Base-by-base conservation (phyloP, 2,888 invertebrate genomes). In the Phasia obesa region DNA sequence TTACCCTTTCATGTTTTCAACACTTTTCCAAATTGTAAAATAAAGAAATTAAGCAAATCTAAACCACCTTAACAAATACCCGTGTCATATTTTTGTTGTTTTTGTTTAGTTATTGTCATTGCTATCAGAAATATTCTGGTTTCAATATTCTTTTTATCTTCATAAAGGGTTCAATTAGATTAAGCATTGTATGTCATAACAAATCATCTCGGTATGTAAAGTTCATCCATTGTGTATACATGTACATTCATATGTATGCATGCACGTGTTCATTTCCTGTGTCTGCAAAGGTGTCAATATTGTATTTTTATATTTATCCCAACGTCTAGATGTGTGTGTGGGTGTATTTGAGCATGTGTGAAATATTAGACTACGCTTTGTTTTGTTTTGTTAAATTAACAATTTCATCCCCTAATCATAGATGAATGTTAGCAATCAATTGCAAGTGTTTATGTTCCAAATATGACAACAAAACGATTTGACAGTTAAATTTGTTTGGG, bases 161-260 rank as follows among this genome's bases (percentile, higher is more conserved):
- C 49, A 35, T 55, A 71, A 76, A 77, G 73, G 73, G 76, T 76
- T 77, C 76, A 77, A 73, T 81, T 81, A 73, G 65, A 76, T 71
- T 81, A 73, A 53, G 62, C 35, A 77, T 67, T 42, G 49, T 65
- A 53, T 65, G 67, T 60, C 62, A 77, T 77, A 81, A 62, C 60
- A 81, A 59, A 67, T 55, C 69, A 75, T 59, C 59, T 49, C 23
- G 25, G 9, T 57, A 21, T 49, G 35, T 25, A 42, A 44, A 55
- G 13, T n/a, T 35, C 49, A 15, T 31, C 19, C 35, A 23, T 2
- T 64, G 42, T 44, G 6, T 47, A 21, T 4, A 6, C n/a, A n/a
- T n/a, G n/a, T n/a, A n/a, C n/a, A n/a, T n/a, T n/a, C n/a, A n/a
- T n/a, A n/a, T n/a, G n/a, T n/a, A n/a, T n/a, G 11, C 35, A 11